Conservation (phyloP, 1,140 invertebrate genomes). For the Acyrthosiphon pisum region DNA sequence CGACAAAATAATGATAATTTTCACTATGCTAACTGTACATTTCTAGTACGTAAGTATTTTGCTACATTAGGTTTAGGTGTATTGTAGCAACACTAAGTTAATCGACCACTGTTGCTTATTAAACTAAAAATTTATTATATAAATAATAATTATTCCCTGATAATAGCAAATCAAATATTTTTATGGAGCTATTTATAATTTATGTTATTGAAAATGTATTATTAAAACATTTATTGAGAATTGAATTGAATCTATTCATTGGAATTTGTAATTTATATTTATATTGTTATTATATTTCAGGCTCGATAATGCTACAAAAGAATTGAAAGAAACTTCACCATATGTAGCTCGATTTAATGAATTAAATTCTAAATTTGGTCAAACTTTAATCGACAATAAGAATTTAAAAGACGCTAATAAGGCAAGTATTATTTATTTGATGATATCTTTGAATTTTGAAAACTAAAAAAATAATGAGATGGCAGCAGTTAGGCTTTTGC, state of each 20-base stretch:
- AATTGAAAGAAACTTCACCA: conserved; percentile 44
- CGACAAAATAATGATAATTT: too few species aligned
- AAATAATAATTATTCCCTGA: not conserved
- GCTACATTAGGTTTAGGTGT: too few species aligned
- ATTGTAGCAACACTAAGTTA: too few species aligned
- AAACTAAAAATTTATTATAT: not conserved
- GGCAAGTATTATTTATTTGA: conserved; percentile 48
- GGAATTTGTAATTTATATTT: not conserved
- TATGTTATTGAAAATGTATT: not conserved
- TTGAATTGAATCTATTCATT: not conserved
- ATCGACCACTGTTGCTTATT: too few species aligned
- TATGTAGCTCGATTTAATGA: conserved; percentile 45
- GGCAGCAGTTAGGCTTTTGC: not conserved
- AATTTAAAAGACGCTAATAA: conserved; percentile 47
- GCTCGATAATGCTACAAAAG: not conserved
- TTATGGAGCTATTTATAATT: not conserved
- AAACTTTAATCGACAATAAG: conserved; percentile 36
- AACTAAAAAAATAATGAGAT: too few species aligned
- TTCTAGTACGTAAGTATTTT: too few species aligned
- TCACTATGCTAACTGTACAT: too few species aligned
- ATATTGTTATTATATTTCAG: not conserved
- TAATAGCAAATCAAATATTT: not conserved
- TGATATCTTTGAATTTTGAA: not conserved
- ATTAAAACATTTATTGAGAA: not conserved
- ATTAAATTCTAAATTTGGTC: conserved; percentile 20